Conservation (phyloP, 2,888 invertebrate species). For the Lithodes maja region DNA sequence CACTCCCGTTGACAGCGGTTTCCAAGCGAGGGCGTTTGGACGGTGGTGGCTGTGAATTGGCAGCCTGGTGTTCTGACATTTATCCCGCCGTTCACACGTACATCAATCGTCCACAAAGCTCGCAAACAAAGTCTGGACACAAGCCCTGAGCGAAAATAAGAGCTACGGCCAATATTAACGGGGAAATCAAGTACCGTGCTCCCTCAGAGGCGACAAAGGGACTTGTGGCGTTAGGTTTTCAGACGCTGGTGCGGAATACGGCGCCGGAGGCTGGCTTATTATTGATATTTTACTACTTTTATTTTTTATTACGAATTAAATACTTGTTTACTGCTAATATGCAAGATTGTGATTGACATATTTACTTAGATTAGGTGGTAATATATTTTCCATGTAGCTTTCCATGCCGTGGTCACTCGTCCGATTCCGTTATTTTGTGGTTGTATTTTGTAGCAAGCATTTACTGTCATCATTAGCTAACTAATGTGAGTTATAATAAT, state of each 20-base stretch:
- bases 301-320: neutral
- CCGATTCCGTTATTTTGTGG: neutral
- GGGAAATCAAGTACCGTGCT: neutral
- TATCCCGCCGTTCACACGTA: slow-evolving; percentile 54
- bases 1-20: slow-evolving; percentile 55
- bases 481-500: too few relatives aligned
- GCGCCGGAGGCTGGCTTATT: neutral
- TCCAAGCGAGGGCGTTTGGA: slow-evolving; percentile 59
- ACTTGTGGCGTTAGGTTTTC: slow-evolving; percentile 15
- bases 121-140: slow-evolving; percentile 15
- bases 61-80: slow-evolving; percentile 59
- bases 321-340: neutral
- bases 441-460: neutral
- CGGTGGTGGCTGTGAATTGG: slow-evolving; percentile 55
- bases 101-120: slow-evolving; percentile 53
- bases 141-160: neutral
- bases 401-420: neutral
- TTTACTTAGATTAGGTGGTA: neutral
- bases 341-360: neutral
- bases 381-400: slow-evolving; percentile 29
- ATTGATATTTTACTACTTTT: neutral
- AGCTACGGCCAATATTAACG: neutral
- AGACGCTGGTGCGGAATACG: neutral
- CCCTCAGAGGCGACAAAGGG: slow-evolving; percentile 19
- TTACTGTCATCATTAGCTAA: too few relatives aligned